Evolutionary conservation across 2,797 vertebrate genomes (phyloP), one percentile per base, ranked within the genome.

Genomic region (Hoplostethus atlanticus): DNA sequence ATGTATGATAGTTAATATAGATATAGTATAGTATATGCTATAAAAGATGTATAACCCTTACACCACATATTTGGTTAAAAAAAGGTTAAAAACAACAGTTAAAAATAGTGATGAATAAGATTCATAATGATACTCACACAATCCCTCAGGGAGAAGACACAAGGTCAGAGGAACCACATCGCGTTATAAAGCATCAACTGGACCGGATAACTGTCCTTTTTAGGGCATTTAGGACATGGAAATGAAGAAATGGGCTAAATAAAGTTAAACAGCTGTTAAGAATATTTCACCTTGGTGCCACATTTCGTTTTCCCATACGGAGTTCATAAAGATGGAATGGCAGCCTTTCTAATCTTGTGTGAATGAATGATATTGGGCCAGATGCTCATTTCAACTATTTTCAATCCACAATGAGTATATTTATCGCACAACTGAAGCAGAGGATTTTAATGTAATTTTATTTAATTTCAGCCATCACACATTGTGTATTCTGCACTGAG

Each of bases 211-310:
- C 3, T 0, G 0, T 0, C 58, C 64, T 58, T 64, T 60, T 50
- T 36, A 44, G 66, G 60, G 28, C 3, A 70, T 34, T 64, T n/a
- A 38, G 40, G 57, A 0, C 10, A 15, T 30, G 2, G n/a, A 30
- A 6, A 54, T 54, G 12, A 10, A 47, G 16, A 47, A 28, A n/a
- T 11, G 3, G 12, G 30, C 10, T 5, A 53, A 10, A 3, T 13
- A 17, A 17, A 56, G 34, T n/a, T 34, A 16, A 46, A 58, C 3
- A 1, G 9, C 54, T 30, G 71, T 65, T 83, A 52, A 79, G 64
- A 65, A 46, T 7, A 16, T 72, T 51, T 76, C 60, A 76, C 80
- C 64, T 64, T 71, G 71, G 71, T 68, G 55, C 59, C 80, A 83
- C 36, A 17, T 71, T 61, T 55, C 25, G 1, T 30, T 31, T 76